Conservation (phyloP, 2,797 vertebrate genomes). For the Neosalanx taihuensis region DNA sequence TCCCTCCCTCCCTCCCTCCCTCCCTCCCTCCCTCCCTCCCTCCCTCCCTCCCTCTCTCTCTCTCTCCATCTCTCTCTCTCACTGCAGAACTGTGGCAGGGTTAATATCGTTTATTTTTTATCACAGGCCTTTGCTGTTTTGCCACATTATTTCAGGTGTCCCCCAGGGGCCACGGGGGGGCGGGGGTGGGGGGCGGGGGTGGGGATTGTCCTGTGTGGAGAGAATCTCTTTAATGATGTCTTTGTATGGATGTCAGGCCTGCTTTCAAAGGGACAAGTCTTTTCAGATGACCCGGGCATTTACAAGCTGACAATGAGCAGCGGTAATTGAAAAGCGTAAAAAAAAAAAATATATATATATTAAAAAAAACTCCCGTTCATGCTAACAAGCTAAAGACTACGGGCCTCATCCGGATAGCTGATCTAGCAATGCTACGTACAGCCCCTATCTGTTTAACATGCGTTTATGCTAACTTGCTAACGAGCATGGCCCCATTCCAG, state of each 20-base stretch:
- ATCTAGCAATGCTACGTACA: constrained; percentile 53
- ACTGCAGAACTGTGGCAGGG: constrained; percentile 2
- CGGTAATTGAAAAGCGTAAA: constrained; percentile 69
- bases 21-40: too few species aligned
- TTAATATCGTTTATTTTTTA: constrained; percentile 59
- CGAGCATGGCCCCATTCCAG: constrained; percentile 43
- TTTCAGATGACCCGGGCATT: constrained; percentile 69
- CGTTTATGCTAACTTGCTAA: constrained; percentile 58
- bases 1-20: too few species aligned
- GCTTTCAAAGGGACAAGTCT: constrained; percentile 64
- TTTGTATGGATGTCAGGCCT: constrained; percentile 65
- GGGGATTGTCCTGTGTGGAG: constrained; percentile 56
- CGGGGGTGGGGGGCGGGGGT: too few species aligned
- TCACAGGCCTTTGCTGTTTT: constrained; percentile 28
- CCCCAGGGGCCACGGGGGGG: constrained; percentile 46
- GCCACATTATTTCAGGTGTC: constrained; percentile 58
- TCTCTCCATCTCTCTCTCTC: too few species aligned
- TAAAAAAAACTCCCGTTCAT: constrained; percentile 30
- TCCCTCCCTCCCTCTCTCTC: too few species aligned
- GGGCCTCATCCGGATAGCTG: constrained; percentile 45
- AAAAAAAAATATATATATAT: constrained; percentile 18
- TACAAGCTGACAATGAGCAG: constrained; percentile 68
- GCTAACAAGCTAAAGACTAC: constrained; percentile 44
- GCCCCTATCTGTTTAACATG: constrained; percentile 56
- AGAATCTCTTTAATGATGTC: constrained; percentile 62